A percentile compares a stretch with the other conserved stretches of the same genome.
phyloP scores from a whole-genome alignment of 2,888 invertebrate genomes.

The Tiliacea aurago region DNA sequence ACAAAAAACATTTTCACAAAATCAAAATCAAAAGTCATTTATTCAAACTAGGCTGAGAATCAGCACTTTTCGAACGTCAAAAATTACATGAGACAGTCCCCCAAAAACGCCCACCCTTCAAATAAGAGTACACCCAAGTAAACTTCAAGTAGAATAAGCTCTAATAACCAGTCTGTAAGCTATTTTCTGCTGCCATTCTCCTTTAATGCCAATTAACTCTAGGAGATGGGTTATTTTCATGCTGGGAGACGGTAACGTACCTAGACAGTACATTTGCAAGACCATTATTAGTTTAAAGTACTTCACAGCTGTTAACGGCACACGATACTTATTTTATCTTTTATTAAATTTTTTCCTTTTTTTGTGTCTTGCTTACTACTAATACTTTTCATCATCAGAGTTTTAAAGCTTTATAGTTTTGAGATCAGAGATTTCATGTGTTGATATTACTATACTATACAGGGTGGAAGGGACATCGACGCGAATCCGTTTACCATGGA shows the following conservation, averaged over 20 bases:
- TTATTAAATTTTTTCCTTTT: background rate
- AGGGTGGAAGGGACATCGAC: no score
- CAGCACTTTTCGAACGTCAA: no score
- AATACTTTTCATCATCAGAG: background rate
- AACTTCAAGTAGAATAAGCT: background rate
- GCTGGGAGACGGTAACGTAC: constrained; percentile 8
- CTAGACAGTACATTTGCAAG: constrained; percentile 20
- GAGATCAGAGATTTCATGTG: no score
- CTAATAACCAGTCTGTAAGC: constrained; percentile 27
- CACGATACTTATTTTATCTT: background rate
- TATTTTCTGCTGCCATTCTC: constrained; percentile 34
- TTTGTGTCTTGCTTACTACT: background rate
- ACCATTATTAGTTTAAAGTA: constrained; percentile 22
- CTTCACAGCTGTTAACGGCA: background rate
- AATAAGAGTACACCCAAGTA: background rate
- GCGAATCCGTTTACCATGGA: no score
- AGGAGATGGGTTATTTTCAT: constrained; percentile 39
- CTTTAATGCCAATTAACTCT: constrained; percentile 44
- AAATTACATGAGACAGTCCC: no score
- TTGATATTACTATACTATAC: no score
- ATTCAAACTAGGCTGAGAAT: no score
- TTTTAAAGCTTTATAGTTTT: no score
- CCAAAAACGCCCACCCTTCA: no score
- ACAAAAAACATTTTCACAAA: background rate
- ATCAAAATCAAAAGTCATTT: no score